Evolutionary conservation across 2,888 invertebrate genomes (phyloP), one percentile per base, ranked within the genome.

Genomic region (Ariolimax columbianus): DNA sequence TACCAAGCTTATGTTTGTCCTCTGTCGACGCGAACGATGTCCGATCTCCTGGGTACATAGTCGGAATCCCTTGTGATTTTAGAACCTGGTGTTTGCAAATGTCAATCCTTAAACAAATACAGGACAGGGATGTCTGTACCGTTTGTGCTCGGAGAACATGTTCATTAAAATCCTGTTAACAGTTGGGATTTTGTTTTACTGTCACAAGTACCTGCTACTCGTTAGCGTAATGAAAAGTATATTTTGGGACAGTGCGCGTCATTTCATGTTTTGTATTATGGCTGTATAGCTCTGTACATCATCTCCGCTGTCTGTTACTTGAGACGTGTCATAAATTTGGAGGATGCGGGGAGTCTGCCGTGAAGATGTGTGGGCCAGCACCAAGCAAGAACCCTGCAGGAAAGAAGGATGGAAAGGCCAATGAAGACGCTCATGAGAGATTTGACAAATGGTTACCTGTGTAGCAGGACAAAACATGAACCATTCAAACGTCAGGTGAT

Each of bases 151-250:
- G 17, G 9, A 70, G 17, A 38, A 36, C 36, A 9, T 70, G 70
- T 38, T 70, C 33, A 68, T 68, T 4, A 33, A 33, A 30, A 33
- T 33, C 9, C 30, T 68, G 33, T 33, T 23, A 47, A 36, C 17
- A 70, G 70, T 36, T 19, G 36, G 38, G 4, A 19, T 23, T 70
- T 3, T 36, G 70, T 55, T 19, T 70, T 66, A 7, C 38, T 36
- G 19, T 17, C 17, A 4, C 17, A 19, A 1, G 6, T 33, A 19
- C 38, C 26, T 9, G 38, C 11, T 3, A 11, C 70, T 70, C 70
- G 36, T 70, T 70, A 70, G 36, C 36, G 7, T 70, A 70, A 70
- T 70, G 70, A 70, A 70, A 36, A 70, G 70, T 36, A 23, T 70
- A 70, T 70, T 70, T 70, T 23, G 47, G 33, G 33, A 9, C 2